These are phyloP conservation scores for Clinocottus analis DNA, from an alignment of 2,113 vertebrate genomes.

Conservation along the genomic window DNA sequence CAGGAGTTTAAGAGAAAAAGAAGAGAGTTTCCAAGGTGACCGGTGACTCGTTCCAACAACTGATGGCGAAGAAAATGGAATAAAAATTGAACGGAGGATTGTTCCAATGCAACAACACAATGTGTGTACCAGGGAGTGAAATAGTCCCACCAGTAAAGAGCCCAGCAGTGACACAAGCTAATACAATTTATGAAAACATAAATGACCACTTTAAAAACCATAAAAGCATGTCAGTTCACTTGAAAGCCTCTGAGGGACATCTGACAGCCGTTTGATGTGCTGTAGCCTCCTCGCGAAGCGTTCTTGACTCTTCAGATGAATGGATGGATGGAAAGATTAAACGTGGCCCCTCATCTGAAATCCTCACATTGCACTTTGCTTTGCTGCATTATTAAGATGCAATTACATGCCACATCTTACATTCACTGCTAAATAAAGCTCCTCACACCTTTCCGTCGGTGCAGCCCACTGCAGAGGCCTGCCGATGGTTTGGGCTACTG, in stretches of 20 bases:
- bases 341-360: constrained; percentile 66
- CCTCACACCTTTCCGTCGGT: constrained; percentile 60
- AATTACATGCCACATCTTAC: constrained; percentile 66
- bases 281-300: constrained; percentile 73
- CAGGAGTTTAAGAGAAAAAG: constrained; percentile 35
- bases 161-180: constrained; percentile 38
- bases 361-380: constrained; percentile 52
- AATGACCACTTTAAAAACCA: constrained; percentile 70
- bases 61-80: background rate
- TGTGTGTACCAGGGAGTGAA: background rate
- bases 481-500: constrained; percentile 39
- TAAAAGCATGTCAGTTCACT: constrained; percentile 67
- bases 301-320: constrained; percentile 84
- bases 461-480: constrained; percentile 54
- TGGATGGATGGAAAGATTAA: constrained; percentile 84
- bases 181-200: constrained; percentile 61
- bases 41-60: constrained; percentile 30
- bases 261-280: constrained; percentile 87
- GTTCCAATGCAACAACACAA: constrained; percentile 32
- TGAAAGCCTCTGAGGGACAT: constrained; percentile 83
- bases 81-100: background rate
- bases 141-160: background rate
- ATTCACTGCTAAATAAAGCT: constrained; percentile 57
- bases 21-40: constrained; percentile 56
- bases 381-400: constrained; percentile 64